A percentile compares a stretch with the other conserved stretches of the same genome.
Conservation (phyloP, 2,113 vertebrate genomes). For the Atherinomorus stipes region DNA sequence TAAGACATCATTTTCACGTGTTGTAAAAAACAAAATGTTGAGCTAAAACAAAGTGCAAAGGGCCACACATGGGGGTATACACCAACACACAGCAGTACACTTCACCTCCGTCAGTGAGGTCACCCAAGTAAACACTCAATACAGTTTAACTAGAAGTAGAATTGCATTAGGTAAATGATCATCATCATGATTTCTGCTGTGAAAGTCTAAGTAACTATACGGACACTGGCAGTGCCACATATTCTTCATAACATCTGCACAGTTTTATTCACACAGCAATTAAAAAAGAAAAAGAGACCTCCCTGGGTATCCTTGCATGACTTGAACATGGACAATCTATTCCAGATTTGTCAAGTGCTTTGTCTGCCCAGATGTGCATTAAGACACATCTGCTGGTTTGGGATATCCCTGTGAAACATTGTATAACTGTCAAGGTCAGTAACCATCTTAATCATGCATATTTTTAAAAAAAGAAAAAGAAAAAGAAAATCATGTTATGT, state of each 20-base stretch:
- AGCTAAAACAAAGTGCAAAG: constrained; percentile 14
- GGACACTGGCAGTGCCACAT: constrained; percentile 3
- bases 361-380: constrained; percentile 75
- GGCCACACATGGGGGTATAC: neutral
- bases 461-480: constrained; percentile 45
- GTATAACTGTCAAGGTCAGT: constrained; percentile 73
- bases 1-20: constrained; percentile 10
- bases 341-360: constrained; percentile 69
- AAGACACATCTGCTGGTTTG: constrained; percentile 61
- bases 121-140: constrained; percentile 3
- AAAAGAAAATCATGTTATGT: constrained; percentile 26
- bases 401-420: constrained; percentile 66
- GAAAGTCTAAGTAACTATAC: constrained; percentile 11
- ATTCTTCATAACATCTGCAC: constrained; percentile 25
- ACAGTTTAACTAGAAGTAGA: constrained; percentile 11
- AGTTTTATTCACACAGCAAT: constrained; percentile 27
- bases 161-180: neutral
- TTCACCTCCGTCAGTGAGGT: constrained; percentile 16
- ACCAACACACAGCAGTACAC: neutral
- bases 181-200: constrained; percentile 21
- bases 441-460: constrained; percentile 62
- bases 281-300: constrained; percentile 25
- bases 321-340: constrained; percentile 62
- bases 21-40: constrained; percentile 19
- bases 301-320: constrained; percentile 54